Evolutionary conservation across 1,140 invertebrate genomes (phyloP).

Genomic region (Onthophagus taurus): DNA sequence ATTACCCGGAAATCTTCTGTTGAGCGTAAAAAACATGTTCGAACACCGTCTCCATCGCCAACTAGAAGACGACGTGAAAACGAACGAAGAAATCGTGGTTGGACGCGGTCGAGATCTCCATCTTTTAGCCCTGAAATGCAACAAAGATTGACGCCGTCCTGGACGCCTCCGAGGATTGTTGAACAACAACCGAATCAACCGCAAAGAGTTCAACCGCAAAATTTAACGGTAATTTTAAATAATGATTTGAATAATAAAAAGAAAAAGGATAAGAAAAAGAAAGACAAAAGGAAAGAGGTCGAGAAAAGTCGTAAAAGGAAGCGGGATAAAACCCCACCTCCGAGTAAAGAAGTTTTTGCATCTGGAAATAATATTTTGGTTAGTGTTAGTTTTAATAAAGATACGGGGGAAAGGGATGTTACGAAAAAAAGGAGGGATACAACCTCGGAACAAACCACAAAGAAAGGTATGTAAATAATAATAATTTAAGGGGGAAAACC

Average conservation of each 20-base stretch:
- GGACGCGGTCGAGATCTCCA: conserved; percentile 32
- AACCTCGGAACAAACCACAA: conserved; percentile 27
- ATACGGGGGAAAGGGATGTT: conserved; percentile 43
- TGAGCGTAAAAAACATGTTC: conserved; percentile 22
- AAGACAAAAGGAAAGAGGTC: conserved; percentile 38
- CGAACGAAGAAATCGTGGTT: conserved; percentile 23
- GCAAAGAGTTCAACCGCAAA: conserved; percentile 32
- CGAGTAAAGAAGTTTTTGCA: conserved; percentile 82
- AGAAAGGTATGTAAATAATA: no score
- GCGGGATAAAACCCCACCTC: conserved; percentile 47
- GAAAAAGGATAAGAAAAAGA: conserved; percentile 40
- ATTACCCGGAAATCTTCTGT: neutral
- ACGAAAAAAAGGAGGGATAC: conserved; percentile 23
- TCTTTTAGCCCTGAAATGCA: conserved; percentile 35
- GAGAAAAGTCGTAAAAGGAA: conserved; percentile 36
- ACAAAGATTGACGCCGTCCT: conserved; percentile 28
- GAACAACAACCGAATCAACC: conserved; percentile 14
- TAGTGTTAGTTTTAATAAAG: conserved; percentile 81
- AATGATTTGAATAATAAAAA: conserved; percentile 49
- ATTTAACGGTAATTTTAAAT: conserved; percentile 44
- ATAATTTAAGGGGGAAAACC: no score
- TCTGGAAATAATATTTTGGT: conserved; percentile 87
- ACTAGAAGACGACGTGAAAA: conserved; percentile 20
- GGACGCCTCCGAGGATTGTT: conserved; percentile 41
- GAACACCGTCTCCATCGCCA: conserved; percentile 22